A percentile compares a stretch with the other conserved stretches of the same genome.
Evolutionary conservation across 2,888 invertebrate genomes (phyloP).

Genomic region (Muscina levida): DNA sequence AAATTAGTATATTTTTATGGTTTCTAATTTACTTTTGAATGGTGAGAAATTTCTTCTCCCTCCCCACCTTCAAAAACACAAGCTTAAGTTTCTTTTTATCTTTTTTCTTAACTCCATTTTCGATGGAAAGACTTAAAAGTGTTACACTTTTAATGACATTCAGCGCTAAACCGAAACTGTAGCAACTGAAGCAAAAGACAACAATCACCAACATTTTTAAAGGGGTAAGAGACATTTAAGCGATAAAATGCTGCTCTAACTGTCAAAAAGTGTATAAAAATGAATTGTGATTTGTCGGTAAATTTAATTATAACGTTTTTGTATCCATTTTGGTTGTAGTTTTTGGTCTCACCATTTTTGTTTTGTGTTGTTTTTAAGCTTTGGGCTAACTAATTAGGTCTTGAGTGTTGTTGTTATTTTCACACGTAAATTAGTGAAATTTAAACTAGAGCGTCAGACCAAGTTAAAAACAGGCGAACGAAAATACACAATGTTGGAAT

Average conservation of each 20-base stretch:
- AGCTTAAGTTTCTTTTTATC: not conserved
- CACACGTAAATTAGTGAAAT: conserved; percentile 42
- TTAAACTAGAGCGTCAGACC: conserved; percentile 40
- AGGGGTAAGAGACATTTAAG: conserved; percentile 6
- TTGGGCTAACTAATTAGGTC: conserved; percentile 26
- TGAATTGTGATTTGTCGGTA: conserved; percentile 38
- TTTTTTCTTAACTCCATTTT: not conserved
- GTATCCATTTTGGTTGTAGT: not conserved
- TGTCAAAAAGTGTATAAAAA: conserved; percentile 36
- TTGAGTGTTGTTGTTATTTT: conserved; percentile 11
- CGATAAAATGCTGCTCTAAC: conserved; percentile 16
- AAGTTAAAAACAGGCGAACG: not conserved
- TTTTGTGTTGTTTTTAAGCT: not conserved
- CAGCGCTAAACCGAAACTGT: conserved; percentile 22
- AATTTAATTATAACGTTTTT: conserved; percentile 38
- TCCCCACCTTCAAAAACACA: not conserved
- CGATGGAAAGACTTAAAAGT: conserved; percentile 36
- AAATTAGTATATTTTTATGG: conserved; percentile 1
- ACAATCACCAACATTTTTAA: not conserved
- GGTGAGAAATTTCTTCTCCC: conserved; percentile 12
- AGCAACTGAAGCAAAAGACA: not conserved
- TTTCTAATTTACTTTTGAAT: not conserved
- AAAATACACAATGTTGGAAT: not conserved
- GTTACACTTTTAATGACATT: conserved; percentile 57
- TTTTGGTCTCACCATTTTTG: conserved; percentile 8